Evolutionary conservation across 2,888 invertebrate genomes (phyloP), one percentile per base, ranked within the genome.

Genomic region (Drosophila robusta): DNA sequence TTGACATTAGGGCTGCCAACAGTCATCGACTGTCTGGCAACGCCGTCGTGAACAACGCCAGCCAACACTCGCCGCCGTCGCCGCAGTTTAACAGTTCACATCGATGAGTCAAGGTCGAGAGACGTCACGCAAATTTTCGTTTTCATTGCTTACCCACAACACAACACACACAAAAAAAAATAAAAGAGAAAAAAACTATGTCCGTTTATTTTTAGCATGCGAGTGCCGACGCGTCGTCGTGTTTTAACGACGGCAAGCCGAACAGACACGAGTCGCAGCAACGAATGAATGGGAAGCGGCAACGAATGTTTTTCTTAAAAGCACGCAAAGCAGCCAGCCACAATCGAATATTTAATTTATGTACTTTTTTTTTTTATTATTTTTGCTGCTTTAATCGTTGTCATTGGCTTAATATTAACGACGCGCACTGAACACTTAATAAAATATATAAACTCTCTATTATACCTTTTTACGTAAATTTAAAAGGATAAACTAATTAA

Each of bases 21-120:
- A 63, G 55, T 70, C 26, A 18, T 66, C 52, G 61, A 63, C 61
- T 66, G 62, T 80, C 78, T 79, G 78, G 78, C 78, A 80, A 80
- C 78, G 74, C 63, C 62, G 46, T 55, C 41, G 56, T 56, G 8
- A 29, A 47, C 51, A 62, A 62, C 70, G 70, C 49, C 60, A 74
- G 65, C 67, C 75, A 83, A 70, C 77, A 64, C 47, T 78, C 66
- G 70, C 49, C 60, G 67, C 39, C 71, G 72, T 78, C 72, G 70
- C 69, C 76, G 71, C 87, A 89, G 86, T 90, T 91, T 90, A 89
- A 90, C 91, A 91, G 91, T 91, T 91, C 91, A 91, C 87, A 89
- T 89, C 90, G 91, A 90, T 91, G 91, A 91, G 91, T 91, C 91
- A 91, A 91, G 91, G 91, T 91, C 91, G 91, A 87, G 87, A 90